A percentile compares a stretch with the other conserved stretches of the same genome.
Evolutionary conservation across 2,888 invertebrate species (phyloP).

Genomic region (Crioceris asparagi): DNA sequence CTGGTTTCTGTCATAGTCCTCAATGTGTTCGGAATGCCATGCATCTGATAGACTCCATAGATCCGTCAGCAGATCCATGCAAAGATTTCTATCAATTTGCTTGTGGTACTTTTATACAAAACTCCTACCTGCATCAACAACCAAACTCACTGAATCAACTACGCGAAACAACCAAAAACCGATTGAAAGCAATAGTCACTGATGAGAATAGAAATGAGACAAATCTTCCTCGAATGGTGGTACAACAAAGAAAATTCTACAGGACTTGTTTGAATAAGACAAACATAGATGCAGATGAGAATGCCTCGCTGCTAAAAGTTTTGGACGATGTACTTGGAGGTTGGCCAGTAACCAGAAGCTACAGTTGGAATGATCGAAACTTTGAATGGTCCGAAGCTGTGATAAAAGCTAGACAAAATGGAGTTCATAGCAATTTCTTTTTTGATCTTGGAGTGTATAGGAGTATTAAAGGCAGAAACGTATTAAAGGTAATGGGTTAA

Average conservation of each 20-base stretch:
- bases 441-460: slow-evolving; percentile 15
- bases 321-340: slow-evolving; percentile 24
- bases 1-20: slow-evolving; percentile 39
- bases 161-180: slow-evolving; percentile 15
- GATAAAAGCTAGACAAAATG: slow-evolving; percentile 22
- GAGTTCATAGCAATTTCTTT: slow-evolving; percentile 22
- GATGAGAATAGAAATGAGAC: slow-evolving; percentile 13
- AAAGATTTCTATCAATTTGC: slow-evolving; percentile 69
- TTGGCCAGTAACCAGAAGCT: slow-evolving; percentile 27
- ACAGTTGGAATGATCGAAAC: slow-evolving; percentile 19
- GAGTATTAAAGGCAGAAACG: slow-evolving; percentile 15
- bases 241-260: slow-evolving; percentile 21
- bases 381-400: slow-evolving; percentile 26
- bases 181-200: slow-evolving; percentile 20
- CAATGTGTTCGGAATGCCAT: slow-evolving; percentile 67
- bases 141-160: slow-evolving; percentile 11
- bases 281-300: slow-evolving; percentile 16
- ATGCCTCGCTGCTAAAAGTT: slow-evolving; percentile 18
- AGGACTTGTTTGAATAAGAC: slow-evolving; percentile 17
- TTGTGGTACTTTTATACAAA: slow-evolving; percentile 52
- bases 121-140: slow-evolving; percentile 9
- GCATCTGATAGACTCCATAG: slow-evolving; percentile 54
- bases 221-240: slow-evolving; percentile 14
- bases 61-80: slow-evolving; percentile 57
- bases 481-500: background rate